Percentiles rank a stretch among this genome's conserved stretches.
These are phyloP conservation scores for Pseudorhiza aurosa DNA, from an alignment of 30 jellyfish, hydroid and myxozoan species.

Conservation along the genomic window DNA sequence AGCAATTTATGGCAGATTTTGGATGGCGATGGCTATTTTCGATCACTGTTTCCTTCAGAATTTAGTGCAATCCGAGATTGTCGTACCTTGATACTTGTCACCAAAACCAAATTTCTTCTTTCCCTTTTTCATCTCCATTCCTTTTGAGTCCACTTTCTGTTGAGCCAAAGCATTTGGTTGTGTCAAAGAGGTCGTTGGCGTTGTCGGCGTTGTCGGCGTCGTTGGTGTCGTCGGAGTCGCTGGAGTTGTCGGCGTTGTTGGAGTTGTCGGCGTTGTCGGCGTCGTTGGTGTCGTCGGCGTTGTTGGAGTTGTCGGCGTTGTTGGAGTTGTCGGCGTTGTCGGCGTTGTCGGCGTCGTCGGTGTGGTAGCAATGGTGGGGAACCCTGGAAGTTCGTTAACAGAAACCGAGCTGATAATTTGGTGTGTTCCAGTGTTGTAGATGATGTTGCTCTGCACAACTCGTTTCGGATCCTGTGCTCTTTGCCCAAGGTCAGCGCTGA, in stretches of 20 bases:
- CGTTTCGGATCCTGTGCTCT: not conserved
- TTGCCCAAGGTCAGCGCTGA: not conserved
- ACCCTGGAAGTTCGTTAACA: conserved; percentile 4
- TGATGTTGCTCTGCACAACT: conserved; percentile 36
- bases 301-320: conserved; percentile 57
- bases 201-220: conserved; percentile 31
- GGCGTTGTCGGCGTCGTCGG: conserved; percentile 56
- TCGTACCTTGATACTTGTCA: conserved; percentile 63
- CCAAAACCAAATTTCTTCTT: conserved; percentile 35
- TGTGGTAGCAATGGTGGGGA: conserved; percentile 8
- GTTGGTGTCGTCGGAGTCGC: conserved; percentile 40
- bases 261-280: conserved; percentile 71
- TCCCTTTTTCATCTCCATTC: not conserved
- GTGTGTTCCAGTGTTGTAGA: conserved; percentile 38
- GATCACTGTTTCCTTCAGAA: not conserved
- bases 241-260: conserved; percentile 71
- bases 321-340: conserved; percentile 52
- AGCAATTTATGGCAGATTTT: too few relatives aligned
- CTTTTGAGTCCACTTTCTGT: not conserved
- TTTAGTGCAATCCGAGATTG: not conserved
- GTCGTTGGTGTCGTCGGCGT: conserved; percentile 72
- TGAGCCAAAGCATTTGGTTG: not conserved
- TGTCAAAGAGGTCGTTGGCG: not conserved
- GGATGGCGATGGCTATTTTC: too few relatives aligned
- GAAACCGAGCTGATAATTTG: conserved; percentile 45